Evolutionary conservation across 2,113 vertebrate species (phyloP).

Genomic region (Pedetes capensis): DNA sequence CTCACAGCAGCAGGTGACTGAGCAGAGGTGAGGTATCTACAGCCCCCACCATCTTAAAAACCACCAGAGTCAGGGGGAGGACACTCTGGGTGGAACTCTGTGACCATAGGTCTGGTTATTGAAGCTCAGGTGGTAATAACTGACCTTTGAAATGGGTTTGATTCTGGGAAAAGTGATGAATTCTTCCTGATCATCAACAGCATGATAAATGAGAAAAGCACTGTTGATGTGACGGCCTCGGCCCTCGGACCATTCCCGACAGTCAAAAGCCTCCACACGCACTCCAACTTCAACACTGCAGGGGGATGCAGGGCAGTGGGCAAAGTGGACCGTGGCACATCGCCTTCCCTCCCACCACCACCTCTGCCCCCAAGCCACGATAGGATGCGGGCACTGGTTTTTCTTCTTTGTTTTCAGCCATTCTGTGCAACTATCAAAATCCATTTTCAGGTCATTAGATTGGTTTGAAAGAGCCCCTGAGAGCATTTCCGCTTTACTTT

Average conservation of each 20-base stretch:
- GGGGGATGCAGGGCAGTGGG: neutral
- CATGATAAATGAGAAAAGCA: slow-evolving; percentile 84
- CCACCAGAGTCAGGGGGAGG: neutral
- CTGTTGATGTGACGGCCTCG: slow-evolving; percentile 85
- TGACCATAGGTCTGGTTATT: neutral
- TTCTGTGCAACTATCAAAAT: neutral
- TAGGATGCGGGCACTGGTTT: neutral
- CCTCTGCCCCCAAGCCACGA: neutral
- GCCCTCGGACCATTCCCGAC: slow-evolving; percentile 83
- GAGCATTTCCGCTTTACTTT: neutral
- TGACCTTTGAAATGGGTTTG: slow-evolving; percentile 82
- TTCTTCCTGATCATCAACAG: slow-evolving; percentile 73
- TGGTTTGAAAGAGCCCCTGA: neutral
- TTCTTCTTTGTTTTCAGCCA: neutral
- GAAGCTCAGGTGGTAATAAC: neutral
- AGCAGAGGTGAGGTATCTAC: too few species aligned
- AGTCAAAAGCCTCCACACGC: slow-evolving; percentile 85
- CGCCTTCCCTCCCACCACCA: neutral
- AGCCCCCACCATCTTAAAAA: neutral
- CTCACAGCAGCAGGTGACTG: neutral
- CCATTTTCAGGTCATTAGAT: rapidly evolving
- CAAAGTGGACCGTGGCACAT: rapidly evolving
- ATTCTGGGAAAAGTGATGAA: slow-evolving; percentile 79
- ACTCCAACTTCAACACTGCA: slow-evolving; percentile 87
- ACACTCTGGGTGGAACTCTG: neutral